Conservation (phyloP, 2,113 vertebrate genomes). For the Plestiodon gilberti region DNA sequence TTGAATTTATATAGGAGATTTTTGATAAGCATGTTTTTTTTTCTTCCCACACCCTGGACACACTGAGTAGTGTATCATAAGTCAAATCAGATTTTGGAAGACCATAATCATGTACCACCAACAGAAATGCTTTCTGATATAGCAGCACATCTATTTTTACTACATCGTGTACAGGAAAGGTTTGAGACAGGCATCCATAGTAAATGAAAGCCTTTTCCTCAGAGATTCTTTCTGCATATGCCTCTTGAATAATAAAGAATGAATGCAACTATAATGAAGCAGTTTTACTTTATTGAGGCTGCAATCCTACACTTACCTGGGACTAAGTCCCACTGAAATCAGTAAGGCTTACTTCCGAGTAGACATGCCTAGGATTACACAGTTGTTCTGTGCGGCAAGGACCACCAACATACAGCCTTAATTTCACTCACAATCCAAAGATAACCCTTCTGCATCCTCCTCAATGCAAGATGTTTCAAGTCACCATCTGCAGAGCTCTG, state of each 20-base stretch:
- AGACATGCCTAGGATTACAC: no score
- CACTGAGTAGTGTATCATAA: neutral
- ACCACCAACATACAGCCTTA: neutral
- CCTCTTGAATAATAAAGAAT: neutral
- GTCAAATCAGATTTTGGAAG: neutral
- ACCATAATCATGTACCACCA: neutral
- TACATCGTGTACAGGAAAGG: neutral
- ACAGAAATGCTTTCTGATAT: neutral
- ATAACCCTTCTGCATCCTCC: neutral
- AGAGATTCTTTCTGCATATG: neutral
- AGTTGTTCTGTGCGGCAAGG: no score
- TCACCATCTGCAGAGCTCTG: neutral
- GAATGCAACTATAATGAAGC: no score
- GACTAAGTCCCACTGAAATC: neutral
- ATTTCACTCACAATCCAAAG: neutral
- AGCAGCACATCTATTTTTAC: accelerated
- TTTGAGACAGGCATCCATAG: neutral
- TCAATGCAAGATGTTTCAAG: no score
- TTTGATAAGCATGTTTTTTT: neutral
- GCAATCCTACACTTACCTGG: no score
- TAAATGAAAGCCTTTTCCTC: neutral
- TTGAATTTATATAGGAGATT: neutral
- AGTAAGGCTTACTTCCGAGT: neutral
- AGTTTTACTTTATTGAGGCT: no score
- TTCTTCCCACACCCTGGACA: neutral